phyloP scores from a whole-genome alignment of 2,797 vertebrate species.

The Spatula versicolor region DNA sequence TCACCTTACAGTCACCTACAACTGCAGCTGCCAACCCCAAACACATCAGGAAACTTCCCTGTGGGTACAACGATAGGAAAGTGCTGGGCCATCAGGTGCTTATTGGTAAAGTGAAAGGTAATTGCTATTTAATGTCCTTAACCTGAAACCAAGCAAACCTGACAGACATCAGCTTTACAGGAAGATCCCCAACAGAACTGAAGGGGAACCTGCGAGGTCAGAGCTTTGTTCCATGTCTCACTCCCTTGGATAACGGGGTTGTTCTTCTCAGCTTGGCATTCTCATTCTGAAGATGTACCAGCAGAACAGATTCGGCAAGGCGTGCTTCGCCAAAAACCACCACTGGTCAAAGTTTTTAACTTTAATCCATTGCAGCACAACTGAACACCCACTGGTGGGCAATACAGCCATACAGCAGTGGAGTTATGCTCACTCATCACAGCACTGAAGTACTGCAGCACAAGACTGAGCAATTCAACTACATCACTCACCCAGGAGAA shows the following conservation, averaged over 20 bases:
- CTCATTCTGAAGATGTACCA: not conserved
- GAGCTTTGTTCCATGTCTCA: not conserved
- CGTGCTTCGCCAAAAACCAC: not conserved
- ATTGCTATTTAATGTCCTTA: not conserved
- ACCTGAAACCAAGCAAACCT: not conserved
- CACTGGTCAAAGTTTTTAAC: not conserved
- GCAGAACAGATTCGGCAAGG: not conserved
- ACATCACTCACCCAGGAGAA: not conserved
- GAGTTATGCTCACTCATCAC: not conserved
- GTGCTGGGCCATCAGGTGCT: not conserved
- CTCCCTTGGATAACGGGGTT: not conserved
- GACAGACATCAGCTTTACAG: not conserved
- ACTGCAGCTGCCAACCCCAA: not conserved
- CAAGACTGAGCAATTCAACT: not conserved
- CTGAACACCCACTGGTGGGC: not conserved
- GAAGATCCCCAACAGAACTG: not conserved
- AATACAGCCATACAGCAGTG: not conserved
- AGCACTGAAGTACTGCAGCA: not conserved
- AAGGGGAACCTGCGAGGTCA: not conserved
- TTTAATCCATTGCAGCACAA: accelerated
- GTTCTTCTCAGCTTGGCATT: not conserved
- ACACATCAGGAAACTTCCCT: not conserved
- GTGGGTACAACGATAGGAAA: not conserved
- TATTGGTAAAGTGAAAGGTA: not conserved
- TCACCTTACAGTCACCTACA: not conserved